Base-by-base conservation (phyloP, 53 echinoderm and acorn worm genomes). In the Holothuria scabra region DNA sequence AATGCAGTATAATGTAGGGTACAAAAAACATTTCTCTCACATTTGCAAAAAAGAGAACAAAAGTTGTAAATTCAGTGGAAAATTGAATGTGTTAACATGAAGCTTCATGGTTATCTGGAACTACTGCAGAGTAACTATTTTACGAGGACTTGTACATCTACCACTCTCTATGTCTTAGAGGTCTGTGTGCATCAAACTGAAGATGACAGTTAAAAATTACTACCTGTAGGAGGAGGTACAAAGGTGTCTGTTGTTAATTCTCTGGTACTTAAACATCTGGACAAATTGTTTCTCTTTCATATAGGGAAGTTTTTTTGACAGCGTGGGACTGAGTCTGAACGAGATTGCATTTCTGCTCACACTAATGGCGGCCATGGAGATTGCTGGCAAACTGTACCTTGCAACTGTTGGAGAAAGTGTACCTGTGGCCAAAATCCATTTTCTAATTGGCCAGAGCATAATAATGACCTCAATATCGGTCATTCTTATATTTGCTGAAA, bases 301-400 rank as follows among this genome's bases (percentile, higher is more conserved):
- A 46, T 56, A 76, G 76, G 78, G 78, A 23, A 81, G 82, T 81
- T 81, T 63, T 81, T 81, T 81, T 81, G 82, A 81, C 82, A 81
- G 82, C 82, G 65, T 81, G 21, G 82, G 82, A 63, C 38, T 81
- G 37, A 64, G 5, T 37, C 65, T 81, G 31, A 35, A 59, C 35
- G 48, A 81, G 44, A 38, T 28, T 41, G 82, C 82, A 14, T 64
- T 81, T 64, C 82, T 81, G 1, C 62, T 81, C 38, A 81, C 64
- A 1, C 20, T 81, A 23, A 81, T 81, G 82, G 65, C 65, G 62
- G 64, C 44, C 21, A 48, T 41, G 49, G 82, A 81, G 82, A 81
- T 81, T 64, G 82, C 63, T 8, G 82, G 82, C 22, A 81, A 81
- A 64, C 37, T 63, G 1, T 81, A 63, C 44, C 29, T 63, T 24